Evolutionary conservation across 2,113 vertebrate genomes (phyloP), one percentile per base, ranked within the genome.

Genomic region (Sphaerodactylus townsendi): DNA sequence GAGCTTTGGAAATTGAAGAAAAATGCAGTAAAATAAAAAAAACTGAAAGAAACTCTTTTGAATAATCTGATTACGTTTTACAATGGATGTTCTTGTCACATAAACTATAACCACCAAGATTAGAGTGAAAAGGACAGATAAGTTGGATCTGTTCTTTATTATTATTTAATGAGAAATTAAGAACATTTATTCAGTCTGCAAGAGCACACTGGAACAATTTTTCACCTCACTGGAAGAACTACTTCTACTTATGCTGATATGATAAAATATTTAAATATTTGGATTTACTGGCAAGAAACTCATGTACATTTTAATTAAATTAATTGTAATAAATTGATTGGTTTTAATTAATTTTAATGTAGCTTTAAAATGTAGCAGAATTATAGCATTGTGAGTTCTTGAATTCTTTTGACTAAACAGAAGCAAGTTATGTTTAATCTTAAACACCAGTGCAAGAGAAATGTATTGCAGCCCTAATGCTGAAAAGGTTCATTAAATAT

Each of bases 141-240:
- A 82, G 33, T 46, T 56, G 48, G n/a, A 68, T 87, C 83, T 50
- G 50, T 92, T 35, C 30, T 79, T 2, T 48, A 65, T 73, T 85
- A 53, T 84, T 77, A 59, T 69, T 91, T 89, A 85, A 81, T 77
- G 73, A 28, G 68, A 83, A 77, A 10, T 14, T 69, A 35, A 46
- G 53, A 44, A 74, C 41, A 23, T 85, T 84, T 8, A 50, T 71
- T 62, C 10, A 64, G 25, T 66, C 39, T 77, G 21, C 8, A 85
- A 77, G n/a, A 74, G 1, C 15, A 19, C 86, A 80, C 86, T 77
- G 78, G 37, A 69, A 19, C 10, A 77, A 2, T 48, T 68, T 88
- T 88, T 86, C 46, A 77, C 48, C 87, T 85, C 33, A 87, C 28
- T 82, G 50, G 33, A 41, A 86, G 37, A 35, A 68, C 5, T 1